Evolutionary conservation across 2,113 vertebrate species (phyloP).

Genomic region (Triplophysa dalaica): DNA sequence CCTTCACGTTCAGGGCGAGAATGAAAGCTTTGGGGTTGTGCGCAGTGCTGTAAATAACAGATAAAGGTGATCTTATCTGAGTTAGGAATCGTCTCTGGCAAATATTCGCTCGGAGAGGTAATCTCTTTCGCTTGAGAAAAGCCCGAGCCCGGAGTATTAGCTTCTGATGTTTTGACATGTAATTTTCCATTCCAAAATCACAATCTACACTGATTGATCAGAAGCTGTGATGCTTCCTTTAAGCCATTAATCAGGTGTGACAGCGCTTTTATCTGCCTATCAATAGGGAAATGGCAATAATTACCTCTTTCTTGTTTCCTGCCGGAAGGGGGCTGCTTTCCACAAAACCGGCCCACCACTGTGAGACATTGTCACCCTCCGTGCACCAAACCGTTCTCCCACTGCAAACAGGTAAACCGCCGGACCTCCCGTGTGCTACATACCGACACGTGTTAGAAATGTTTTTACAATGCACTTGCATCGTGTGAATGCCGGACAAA

Average conservation of each 20-base stretch:
- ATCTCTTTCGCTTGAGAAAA: constrained; percentile 55
- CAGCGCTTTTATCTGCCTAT: constrained; percentile 68
- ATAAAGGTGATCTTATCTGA: constrained; percentile 64
- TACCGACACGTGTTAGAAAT: too few species aligned
- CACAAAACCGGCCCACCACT: constrained; percentile 78
- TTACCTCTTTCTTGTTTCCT: constrained; percentile 57
- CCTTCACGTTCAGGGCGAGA: constrained; percentile 30
- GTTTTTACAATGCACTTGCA: neutral
- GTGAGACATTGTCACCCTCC: constrained; percentile 85
- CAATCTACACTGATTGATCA: constrained; percentile 69
- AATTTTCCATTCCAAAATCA: constrained; percentile 73
- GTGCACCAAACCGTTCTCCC: constrained; percentile 94
- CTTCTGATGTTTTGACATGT: constrained; percentile 72
- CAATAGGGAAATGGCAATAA: constrained; percentile 57
- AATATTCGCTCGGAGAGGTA: constrained; percentile 52
- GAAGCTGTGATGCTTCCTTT: constrained; percentile 60
- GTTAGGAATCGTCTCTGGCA: constrained; percentile 60
- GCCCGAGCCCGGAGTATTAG: constrained; percentile 59
- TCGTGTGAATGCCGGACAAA: neutral
- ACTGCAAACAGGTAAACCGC: constrained; percentile 91
- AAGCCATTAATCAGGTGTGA: constrained; percentile 70
- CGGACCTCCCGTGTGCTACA: neutral
- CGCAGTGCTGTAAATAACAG: constrained; percentile 66
- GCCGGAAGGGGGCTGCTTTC: constrained; percentile 85
- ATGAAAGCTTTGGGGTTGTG: constrained; percentile 58